Evolutionary conservation across 30 jellyfish, hydroid and myxozoan species (phyloP).

Genomic region (Rhopilema esculentum): DNA sequence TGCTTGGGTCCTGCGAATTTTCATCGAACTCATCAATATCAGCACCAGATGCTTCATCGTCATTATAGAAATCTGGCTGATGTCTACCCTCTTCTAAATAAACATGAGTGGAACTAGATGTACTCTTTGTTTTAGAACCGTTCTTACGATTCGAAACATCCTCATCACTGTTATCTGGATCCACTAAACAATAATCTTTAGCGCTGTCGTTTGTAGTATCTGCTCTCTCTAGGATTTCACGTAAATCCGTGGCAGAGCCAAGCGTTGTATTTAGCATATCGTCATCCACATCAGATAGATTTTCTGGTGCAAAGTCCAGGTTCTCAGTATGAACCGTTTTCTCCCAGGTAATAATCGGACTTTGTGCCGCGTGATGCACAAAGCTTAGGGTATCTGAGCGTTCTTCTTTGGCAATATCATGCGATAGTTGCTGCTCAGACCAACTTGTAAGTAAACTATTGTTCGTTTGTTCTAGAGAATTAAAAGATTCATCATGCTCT

Average conservation of each 20-base stretch:
- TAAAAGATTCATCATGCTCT: constrained; percentile 5
- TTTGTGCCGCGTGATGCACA: neutral
- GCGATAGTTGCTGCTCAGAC: constrained; percentile 49
- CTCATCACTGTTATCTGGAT: neutral
- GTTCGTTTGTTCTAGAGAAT: constrained; percentile 24
- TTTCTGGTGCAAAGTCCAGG: neutral
- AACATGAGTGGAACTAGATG: neutral
- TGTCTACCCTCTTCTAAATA: neutral
- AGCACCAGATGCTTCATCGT: neutral
- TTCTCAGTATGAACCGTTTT: neutral
- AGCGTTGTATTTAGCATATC: constrained; percentile 54
- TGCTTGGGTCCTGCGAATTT: neutral
- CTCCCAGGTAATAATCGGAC: constrained; percentile 70
- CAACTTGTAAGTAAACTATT: constrained; percentile 64
- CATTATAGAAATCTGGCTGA: neutral
- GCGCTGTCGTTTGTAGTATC: neutral
- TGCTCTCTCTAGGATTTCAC: constrained; percentile 42
- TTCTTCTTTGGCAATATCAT: neutral
- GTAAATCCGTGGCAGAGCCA: constrained; percentile 64
- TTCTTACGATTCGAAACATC: neutral
- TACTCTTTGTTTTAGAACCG: neutral
- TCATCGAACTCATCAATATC: neutral
- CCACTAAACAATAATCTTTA: neutral
- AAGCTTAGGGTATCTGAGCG: constrained; percentile 13
- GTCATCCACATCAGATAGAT: constrained; percentile 7